phyloP scores from a whole-genome alignment of 2,797 vertebrate genomes.

The Taeniopygia guttata region DNA sequence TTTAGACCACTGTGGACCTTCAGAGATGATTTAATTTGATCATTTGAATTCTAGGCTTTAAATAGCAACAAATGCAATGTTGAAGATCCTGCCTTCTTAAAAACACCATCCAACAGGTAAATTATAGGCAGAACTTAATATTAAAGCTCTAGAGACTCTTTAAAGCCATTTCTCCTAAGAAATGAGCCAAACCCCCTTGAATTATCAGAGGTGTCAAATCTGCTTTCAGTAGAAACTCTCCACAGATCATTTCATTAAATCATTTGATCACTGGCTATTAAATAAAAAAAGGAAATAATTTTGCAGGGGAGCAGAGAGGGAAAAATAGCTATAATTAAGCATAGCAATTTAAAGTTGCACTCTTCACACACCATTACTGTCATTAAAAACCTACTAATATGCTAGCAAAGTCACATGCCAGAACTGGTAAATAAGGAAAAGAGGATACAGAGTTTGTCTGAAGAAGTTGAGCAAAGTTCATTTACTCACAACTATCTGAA shows the following conservation, averaged over 20 bases:
- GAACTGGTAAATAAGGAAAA: background rate
- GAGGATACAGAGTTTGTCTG: background rate
- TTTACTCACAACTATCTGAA: background rate
- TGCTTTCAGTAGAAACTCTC: background rate
- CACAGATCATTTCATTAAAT: slow-evolving; percentile 49
- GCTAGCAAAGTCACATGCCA: background rate
- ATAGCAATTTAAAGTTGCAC: slow-evolving; percentile 20
- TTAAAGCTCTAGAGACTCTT: background rate
- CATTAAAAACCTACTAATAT: background rate
- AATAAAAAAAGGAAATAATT: slow-evolving; percentile 43
- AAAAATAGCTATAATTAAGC: slow-evolving; percentile 38
- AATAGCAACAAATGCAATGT: background rate
- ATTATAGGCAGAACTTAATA: background rate
- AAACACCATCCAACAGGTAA: background rate
- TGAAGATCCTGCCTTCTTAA: background rate
- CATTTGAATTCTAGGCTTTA: background rate
- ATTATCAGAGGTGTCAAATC: slow-evolving; percentile 10
- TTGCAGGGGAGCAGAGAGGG: background rate
- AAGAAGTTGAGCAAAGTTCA: background rate
- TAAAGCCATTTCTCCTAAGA: slow-evolving; percentile 19
- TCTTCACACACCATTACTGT: slow-evolving; percentile 44
- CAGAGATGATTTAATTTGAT: background rate
- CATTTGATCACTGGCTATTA: slow-evolving; percentile 32
- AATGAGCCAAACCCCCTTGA: slow-evolving; percentile 28
- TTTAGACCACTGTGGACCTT: background rate